Percentiles rank a stretch among this genome's conserved stretches.
These are phyloP conservation scores for Uromys caudimaculatus DNA, from an alignment of 2,797 vertebrate species.

Conservation along the genomic window DNA sequence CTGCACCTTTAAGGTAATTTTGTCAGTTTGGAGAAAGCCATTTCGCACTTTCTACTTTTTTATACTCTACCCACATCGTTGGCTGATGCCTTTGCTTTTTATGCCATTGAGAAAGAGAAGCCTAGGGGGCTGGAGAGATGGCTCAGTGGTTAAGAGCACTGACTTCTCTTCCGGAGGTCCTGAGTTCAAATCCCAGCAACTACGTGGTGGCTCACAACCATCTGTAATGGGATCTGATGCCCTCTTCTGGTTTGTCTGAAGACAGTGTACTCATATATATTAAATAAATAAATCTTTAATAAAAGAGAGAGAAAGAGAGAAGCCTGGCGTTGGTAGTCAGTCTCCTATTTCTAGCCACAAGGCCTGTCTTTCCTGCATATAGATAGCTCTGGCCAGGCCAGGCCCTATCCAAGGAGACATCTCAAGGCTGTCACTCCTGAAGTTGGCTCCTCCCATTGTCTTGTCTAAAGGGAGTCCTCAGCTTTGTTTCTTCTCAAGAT, in stretches of 20 bases:
- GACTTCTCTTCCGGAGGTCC: too few species aligned
- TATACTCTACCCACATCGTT: neutral
- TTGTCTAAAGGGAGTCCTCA: neutral
- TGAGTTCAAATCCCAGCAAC: too few species aligned
- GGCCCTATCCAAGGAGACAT: neutral
- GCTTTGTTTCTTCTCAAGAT: neutral
- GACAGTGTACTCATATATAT: too few species aligned
- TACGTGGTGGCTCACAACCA: too few species aligned
- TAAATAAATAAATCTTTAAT: too few species aligned
- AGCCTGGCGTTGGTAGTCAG: fast-evolving
- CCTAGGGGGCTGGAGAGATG: too few species aligned
- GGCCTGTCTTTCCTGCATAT: neutral
- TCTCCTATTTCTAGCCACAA: neutral
- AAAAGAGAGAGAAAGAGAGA: neutral
- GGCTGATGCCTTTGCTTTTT: neutral
- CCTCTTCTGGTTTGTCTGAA: too few species aligned
- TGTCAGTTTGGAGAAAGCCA: neutral
- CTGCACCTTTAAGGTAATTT: neutral
- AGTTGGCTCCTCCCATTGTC: neutral
- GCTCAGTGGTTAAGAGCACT: too few species aligned
- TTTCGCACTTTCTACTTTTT: neutral
- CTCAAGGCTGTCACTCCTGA: neutral
- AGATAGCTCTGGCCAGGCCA: neutral
- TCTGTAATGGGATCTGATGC: too few species aligned
- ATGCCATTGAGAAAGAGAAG: neutral